phyloP scores from a whole-genome alignment of 2,888 invertebrate genomes.

The Drosophila ustulata region DNA sequence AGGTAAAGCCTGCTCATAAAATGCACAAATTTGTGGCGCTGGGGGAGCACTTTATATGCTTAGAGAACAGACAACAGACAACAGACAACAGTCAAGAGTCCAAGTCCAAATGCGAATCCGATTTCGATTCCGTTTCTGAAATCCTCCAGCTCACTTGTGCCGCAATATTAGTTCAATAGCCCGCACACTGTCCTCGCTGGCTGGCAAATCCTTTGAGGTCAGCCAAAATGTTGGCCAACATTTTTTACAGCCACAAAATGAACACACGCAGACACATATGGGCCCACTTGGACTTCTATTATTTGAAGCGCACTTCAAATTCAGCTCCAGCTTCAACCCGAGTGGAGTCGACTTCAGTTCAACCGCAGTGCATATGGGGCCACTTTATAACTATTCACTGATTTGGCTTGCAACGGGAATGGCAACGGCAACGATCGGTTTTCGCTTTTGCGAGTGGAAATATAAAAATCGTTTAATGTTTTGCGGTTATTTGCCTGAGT shows the following conservation, averaged over 20 bases:
- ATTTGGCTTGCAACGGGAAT: constrained; percentile 45
- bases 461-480: constrained; percentile 69
- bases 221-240: constrained; percentile 53
- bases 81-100: constrained; percentile 26
- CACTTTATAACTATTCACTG: constrained; percentile 69
- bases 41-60: constrained; percentile 63
- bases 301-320: constrained; percentile 53
- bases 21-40: constrained; percentile 68
- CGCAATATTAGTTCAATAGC: constrained; percentile 72
- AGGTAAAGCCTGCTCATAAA: constrained; percentile 61
- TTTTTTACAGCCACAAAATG: constrained; percentile 23
- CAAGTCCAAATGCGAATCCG: constrained; percentile 24
- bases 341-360: constrained; percentile 35
- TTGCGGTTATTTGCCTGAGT: constrained; percentile 56
- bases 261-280: constrained; percentile 22
- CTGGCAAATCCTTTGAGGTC: constrained; percentile 73
- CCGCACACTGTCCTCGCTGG: constrained; percentile 37
- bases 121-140: constrained; percentile 22
- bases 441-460: constrained; percentile 29
- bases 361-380: constrained; percentile 65
- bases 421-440: constrained; percentile 12
- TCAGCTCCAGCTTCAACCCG: constrained; percentile 18
- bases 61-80: constrained; percentile 37
- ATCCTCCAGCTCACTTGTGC: constrained; percentile 45
- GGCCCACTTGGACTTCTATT: constrained; percentile 64